Conservation (phyloP, 23 tunicate species). For the Halocynthia aurantium region DNA sequence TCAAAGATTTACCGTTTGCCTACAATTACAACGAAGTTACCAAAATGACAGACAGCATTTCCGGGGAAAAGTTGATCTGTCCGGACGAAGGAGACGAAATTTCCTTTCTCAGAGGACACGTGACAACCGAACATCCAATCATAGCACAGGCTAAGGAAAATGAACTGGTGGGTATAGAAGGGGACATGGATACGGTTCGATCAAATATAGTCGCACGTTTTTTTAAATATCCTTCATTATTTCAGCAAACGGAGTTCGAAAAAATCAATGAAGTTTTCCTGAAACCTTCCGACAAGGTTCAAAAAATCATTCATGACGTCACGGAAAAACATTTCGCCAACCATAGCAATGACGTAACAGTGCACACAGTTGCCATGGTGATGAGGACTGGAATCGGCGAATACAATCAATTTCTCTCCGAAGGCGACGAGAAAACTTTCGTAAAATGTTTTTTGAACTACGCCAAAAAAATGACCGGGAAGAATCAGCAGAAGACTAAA, state of each 20-base stretch:
- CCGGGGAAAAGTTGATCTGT: constrained; percentile 38
- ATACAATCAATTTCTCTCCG: constrained; percentile 79
- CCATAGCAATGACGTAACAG: not conserved
- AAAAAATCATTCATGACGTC: constrained; percentile 32
- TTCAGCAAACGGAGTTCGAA: constrained; percentile 8
- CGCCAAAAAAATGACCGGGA: constrained; percentile 8
- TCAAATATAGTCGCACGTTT: not conserved
- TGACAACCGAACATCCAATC: constrained; percentile 46
- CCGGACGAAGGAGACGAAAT: constrained; percentile 23
- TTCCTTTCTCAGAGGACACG: constrained; percentile 51
- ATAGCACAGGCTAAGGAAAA: constrained; percentile 17
- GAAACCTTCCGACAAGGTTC: constrained; percentile 65
- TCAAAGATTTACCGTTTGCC: constrained; percentile 42
- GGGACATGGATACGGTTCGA: not conserved
- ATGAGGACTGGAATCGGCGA: constrained; percentile 83
- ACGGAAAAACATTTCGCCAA: not conserved
- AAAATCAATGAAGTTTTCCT: constrained; percentile 11
- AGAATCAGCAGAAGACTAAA: not conserved
- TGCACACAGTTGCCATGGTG: constrained; percentile 70
- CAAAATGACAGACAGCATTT: constrained; percentile 5
- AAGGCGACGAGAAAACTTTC: constrained; percentile 72
- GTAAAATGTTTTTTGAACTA: constrained; percentile 64
- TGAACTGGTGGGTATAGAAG: constrained; percentile 40
- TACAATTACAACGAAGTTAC: constrained; percentile 49
- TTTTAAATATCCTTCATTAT: not conserved